Base-by-base conservation (phyloP, 2,888 invertebrate genomes). In the Sminthurides aquaticus region DNA sequence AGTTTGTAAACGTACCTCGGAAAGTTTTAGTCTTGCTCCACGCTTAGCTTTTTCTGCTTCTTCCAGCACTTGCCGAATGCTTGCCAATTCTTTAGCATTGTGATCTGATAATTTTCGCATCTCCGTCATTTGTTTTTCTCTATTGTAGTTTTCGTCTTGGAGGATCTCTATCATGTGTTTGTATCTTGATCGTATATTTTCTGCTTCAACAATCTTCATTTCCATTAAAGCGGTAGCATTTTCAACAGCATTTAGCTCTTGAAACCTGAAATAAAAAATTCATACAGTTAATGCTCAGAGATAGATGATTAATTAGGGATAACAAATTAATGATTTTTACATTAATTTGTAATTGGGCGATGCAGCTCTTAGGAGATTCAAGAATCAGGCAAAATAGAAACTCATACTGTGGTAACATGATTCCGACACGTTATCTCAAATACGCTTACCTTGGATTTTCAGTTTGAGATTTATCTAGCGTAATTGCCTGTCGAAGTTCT, bases 181-280 rank as follows among this genome's bases (percentile, higher is more conserved):
- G 56, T 74, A 74, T 1, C 72, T 64, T 22, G 67, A 63, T 48
- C 71, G 68, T 15, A 74, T 68, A 57, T 74, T 74, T 65, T 74
- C 74, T 24, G 73, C 74, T 65, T 74, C 74, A 1, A 70, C 71
- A 55, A 72, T 73, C 57, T 69, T 72, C 71, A 74, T 72, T 62
- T 72, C 69, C 73, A 73, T 74, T 3, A 69, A 66, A 20, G 74
- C 73, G 2, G 67, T 71, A 18, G 66, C 64, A n/a, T 73, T 74
- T 63, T 74, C 74, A 1, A 68, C 70, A 54, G 62, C 63, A 59
- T 71, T 70, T 18, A 73, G 60, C 49, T 70, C 68, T 43, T 66
- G 57, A 28, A 65, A 34, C 60, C 71, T 73, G 49, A 8, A 62
- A 57, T 49, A 48, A 49, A n/a, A 15, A 34, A 34, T 34, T 34